Conservation (phyloP, 2,888 invertebrate species). For the Melanophora roralis region DNA sequence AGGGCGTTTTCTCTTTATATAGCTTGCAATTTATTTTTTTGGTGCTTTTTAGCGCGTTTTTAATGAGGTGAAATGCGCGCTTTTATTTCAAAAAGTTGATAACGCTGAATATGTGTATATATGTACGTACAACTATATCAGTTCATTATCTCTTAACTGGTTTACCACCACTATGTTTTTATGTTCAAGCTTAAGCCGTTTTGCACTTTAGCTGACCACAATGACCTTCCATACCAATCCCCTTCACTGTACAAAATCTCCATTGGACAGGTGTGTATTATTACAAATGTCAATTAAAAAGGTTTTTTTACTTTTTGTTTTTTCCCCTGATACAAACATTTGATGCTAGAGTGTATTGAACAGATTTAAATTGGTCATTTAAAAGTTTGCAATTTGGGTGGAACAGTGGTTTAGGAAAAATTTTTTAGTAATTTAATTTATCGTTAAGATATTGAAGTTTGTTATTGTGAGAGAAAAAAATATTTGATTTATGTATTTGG, state of each 20-base stretch:
- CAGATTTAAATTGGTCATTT: not conserved
- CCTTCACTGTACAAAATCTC: not conserved
- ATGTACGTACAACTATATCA: not conserved
- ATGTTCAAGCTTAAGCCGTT: not conserved
- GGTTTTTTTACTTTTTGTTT: not conserved
- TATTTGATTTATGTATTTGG: too few relatives aligned
- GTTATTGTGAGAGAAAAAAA: not conserved
- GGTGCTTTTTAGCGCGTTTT: too few relatives aligned
- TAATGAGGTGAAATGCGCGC: too few relatives aligned
- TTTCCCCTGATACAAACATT: not conserved
- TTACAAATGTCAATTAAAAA: conserved; percentile 40
- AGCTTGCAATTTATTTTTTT: too few relatives aligned
- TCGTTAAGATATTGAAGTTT: too few relatives aligned
- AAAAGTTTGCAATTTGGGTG: not conserved
- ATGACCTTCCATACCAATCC: not conserved
- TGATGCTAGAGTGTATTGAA: not conserved
- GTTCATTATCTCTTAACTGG: conserved; percentile 31
- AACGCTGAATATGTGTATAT: not conserved
- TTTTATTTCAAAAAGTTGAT: not conserved
- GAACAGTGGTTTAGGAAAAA: not conserved
- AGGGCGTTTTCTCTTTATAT: too few relatives aligned
- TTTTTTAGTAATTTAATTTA: too few relatives aligned
- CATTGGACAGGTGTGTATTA: conserved; percentile 31
- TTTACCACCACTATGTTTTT: conserved; percentile 10
- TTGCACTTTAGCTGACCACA: not conserved